phyloP scores from a whole-genome alignment of 1,140 invertebrate genomes.

The Linepithema humile region DNA sequence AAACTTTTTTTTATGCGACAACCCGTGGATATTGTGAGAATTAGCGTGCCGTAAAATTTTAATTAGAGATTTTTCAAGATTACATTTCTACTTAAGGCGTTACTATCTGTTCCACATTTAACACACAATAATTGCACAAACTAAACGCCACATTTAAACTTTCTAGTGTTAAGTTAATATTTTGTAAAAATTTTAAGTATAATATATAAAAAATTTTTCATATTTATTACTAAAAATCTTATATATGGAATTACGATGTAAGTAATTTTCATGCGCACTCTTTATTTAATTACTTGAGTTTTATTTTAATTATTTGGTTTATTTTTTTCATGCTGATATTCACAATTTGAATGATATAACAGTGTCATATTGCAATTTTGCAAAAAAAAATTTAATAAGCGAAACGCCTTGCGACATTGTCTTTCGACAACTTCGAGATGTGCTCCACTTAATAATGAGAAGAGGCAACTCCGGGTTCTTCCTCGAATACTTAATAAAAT shows the following conservation, averaged over 20 bases:
- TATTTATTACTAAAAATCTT: not conserved
- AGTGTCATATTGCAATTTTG: not conserved
- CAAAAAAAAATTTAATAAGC: slow-evolving; percentile 17
- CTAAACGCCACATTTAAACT: not conserved
- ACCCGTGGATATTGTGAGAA: not conserved
- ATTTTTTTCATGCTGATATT: too few species aligned
- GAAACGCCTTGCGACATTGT: not conserved
- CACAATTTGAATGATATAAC: slow-evolving; percentile 17
- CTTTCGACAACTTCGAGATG: not conserved
- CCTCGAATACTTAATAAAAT: slow-evolving; percentile 48
- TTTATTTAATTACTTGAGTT: too few species aligned
- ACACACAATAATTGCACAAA: too few species aligned
- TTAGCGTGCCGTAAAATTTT: not conserved
- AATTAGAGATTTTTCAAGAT: not conserved
- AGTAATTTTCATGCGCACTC: too few species aligned
- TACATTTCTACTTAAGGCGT: not conserved
- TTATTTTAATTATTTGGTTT: too few species aligned
- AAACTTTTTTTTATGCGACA: not conserved
- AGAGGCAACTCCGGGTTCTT: slow-evolving; percentile 26
- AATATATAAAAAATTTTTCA: not conserved
- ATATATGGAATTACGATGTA: too few species aligned
- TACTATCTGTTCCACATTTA: not conserved
- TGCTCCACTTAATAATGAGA: slow-evolving; percentile 43
- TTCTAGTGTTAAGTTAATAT: not conserved
- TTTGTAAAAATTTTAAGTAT: not conserved